Evolutionary conservation across 2,888 invertebrate species (phyloP).

Genomic region (Drosophila greeni): DNA sequence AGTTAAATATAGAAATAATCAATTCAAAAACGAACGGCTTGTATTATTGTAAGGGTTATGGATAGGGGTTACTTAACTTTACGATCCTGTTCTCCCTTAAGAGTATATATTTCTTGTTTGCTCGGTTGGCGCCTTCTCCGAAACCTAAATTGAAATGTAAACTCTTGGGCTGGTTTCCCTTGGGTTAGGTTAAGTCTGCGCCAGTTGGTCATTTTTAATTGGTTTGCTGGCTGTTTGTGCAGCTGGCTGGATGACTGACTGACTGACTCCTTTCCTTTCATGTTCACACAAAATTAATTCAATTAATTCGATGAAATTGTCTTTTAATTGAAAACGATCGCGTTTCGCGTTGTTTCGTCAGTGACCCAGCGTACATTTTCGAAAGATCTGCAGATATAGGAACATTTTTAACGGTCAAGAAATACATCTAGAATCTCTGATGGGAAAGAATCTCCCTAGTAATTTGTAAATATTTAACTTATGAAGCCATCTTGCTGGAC

Average conservation of each 20-base stretch:
- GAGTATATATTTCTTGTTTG: not conserved
- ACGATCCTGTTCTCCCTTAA: not conserved
- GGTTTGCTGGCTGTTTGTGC: constrained; percentile 69
- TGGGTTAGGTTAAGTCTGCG: constrained; percentile 21
- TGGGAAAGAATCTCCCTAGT: not conserved
- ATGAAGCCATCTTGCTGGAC: constrained; percentile 1
- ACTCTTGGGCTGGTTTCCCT: constrained; percentile 2
- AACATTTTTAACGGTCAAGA: constrained; percentile 7
- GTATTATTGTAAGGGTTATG: not conserved
- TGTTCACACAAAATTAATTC: constrained; percentile 53
- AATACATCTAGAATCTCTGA: not conserved
- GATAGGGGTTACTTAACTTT: not conserved
- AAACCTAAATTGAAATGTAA: constrained; percentile 19
- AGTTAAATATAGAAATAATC: constrained; percentile 13
- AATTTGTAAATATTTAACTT: not conserved
- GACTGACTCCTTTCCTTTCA: constrained; percentile 31
- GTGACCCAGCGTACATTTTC: not conserved
- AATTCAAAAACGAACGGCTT: not conserved
- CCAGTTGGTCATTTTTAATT: constrained; percentile 51
- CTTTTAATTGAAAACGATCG: constrained; percentile 71
- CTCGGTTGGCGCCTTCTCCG: constrained; percentile 1
- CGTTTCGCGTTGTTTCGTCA: constrained; percentile 35
- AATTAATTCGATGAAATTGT: constrained; percentile 73
- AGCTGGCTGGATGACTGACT: constrained; percentile 48
- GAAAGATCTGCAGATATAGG: constrained; percentile 5